These are phyloP conservation scores for Aurelia coerulea DNA, from an alignment of 30 jellyfish, hydroid and myxozoan genomes.

Conservation along the genomic window DNA sequence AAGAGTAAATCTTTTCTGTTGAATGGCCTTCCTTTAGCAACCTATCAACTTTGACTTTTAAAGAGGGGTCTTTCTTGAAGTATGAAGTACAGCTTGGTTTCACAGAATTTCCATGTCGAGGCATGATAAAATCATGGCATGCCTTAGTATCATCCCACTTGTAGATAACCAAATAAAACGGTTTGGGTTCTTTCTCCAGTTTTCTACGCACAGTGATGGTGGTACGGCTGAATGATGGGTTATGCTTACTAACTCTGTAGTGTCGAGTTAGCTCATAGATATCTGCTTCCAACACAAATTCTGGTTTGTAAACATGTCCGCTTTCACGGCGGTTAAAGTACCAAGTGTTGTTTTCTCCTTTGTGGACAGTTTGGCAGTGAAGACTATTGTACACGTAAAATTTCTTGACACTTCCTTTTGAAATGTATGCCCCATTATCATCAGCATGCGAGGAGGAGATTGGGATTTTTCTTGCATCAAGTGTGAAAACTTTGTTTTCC, in stretches of 20 bases:
- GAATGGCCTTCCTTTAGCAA: conserved; percentile 2
- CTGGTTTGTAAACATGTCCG: neutral
- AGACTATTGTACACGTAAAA: neutral
- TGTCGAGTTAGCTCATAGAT: conserved; percentile 9
- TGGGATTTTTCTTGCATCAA: neutral
- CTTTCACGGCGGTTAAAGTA: too few species aligned
- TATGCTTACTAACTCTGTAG: neutral
- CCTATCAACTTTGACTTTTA: neutral
- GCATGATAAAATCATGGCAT: neutral
- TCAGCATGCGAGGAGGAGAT: conserved; percentile 1
- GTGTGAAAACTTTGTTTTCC: neutral
- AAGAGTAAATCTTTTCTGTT: neutral
- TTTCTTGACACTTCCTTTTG: too few species aligned
- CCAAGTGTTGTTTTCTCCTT: neutral
- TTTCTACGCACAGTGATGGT: neutral
- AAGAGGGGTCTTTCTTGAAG: neutral
- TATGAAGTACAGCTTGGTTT: neutral
- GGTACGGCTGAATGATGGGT: conserved; percentile 6
- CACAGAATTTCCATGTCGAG: conserved; percentile 7
- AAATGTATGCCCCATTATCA: conserved; percentile 32
- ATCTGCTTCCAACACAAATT: neutral
- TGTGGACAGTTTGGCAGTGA: neutral
- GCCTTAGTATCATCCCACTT: neutral
- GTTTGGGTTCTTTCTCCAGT: neutral
- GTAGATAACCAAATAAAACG: neutral